Evolutionary conservation across 2,888 invertebrate species (phyloP).

Genomic region (Serrognathus titanus): DNA sequence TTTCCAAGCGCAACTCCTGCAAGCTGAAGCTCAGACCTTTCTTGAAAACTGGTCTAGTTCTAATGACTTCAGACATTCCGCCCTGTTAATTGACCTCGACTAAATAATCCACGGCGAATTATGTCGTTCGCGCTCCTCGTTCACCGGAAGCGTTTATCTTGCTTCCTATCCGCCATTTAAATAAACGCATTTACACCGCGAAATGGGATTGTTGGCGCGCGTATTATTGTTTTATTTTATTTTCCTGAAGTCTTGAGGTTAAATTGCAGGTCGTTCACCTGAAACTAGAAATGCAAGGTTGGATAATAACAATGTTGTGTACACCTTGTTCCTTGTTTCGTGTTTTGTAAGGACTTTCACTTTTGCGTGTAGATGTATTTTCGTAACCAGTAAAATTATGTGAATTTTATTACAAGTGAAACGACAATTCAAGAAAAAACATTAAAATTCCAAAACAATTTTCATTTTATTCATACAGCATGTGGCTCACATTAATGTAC

Average conservation of each 20-base stretch:
- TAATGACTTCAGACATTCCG: not conserved
- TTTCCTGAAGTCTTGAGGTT: not conserved
- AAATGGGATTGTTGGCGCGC: not conserved
- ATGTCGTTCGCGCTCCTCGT: not conserved
- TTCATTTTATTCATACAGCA: too few relatives aligned
- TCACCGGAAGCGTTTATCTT: not conserved
- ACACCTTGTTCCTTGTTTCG: not conserved
- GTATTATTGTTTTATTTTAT: not conserved
- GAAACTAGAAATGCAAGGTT: not conserved
- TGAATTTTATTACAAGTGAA: too few relatives aligned
- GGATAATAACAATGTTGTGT: not conserved
- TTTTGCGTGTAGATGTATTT: not conserved
- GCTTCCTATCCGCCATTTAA: not conserved
- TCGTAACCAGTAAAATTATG: too few relatives aligned
- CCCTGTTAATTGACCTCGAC: conserved; percentile 1
- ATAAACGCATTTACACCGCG: not conserved
- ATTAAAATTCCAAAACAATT: too few relatives aligned
- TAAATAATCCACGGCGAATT: not conserved
- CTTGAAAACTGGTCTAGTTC: conserved; percentile 17
- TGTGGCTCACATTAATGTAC: too few relatives aligned
- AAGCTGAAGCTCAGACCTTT: conserved; percentile 40
- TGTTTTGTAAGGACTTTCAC: not conserved
- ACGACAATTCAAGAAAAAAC: too few relatives aligned
- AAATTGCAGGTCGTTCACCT: conserved; percentile 1
- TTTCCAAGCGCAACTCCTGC: conserved; percentile 37